A percentile compares a stretch with the other conserved stretches of the same genome.
phyloP scores from a whole-genome alignment of 2,113 vertebrate species.

The Callorhinus ursinus region DNA sequence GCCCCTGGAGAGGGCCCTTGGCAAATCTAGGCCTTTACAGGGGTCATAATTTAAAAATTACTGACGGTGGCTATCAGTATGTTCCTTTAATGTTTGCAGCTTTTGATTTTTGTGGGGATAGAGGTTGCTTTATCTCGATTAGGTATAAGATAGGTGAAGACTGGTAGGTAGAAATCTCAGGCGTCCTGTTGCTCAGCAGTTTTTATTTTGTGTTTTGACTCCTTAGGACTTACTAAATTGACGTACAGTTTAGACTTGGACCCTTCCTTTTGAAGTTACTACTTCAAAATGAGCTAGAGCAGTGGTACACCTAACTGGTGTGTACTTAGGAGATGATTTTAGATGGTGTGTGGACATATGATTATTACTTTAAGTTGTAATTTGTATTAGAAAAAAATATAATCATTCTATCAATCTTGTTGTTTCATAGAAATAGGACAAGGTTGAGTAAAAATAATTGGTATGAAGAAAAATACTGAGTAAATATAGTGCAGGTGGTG shows the following conservation, averaged over 20 bases:
- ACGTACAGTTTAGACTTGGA: not conserved
- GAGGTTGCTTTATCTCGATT: not conserved
- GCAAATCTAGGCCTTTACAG: not conserved
- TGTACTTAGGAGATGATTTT: not conserved
- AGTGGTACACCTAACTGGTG: not conserved
- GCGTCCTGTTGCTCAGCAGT: not conserved
- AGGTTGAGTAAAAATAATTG: not conserved
- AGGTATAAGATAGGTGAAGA: conserved; percentile 22
- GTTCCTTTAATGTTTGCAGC: not conserved
- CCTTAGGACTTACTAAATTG: not conserved
- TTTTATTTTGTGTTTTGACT: not conserved
- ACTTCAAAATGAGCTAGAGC: conserved; percentile 16
- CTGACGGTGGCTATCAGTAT: not conserved
- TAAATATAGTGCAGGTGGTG: not conserved
- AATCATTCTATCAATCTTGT: not conserved
- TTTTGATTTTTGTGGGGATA: not conserved
- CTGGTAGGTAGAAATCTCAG: not conserved
- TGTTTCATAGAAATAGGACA: not conserved
- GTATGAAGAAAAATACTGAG: not conserved
- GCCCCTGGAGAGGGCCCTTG: not conserved
- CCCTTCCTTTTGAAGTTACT: not conserved
- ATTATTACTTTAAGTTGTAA: not conserved
- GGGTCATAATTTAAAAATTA: not conserved
- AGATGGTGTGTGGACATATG: not conserved
- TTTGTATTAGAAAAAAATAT: not conserved